A percentile compares a stretch with the other conserved stretches of the same genome.
Conservation (phyloP, 2,888 invertebrate species). For the Noctua pronuba region DNA sequence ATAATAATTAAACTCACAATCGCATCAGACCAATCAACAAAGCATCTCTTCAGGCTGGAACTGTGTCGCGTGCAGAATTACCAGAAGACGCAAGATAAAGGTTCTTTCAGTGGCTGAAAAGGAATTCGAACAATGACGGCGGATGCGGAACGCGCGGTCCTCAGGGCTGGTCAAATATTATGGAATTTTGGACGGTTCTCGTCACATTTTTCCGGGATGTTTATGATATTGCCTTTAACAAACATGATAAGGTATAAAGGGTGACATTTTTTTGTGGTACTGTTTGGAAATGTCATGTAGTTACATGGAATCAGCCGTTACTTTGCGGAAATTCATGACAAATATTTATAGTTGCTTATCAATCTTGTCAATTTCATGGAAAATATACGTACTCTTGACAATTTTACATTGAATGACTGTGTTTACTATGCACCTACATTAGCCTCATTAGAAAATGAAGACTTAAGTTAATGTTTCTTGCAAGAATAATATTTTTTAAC, state of each 20-base stretch:
- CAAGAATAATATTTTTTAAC: too few relatives aligned
- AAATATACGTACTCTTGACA: not conserved
- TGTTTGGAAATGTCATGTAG: not conserved
- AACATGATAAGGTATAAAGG: not conserved
- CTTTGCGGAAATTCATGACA: not conserved
- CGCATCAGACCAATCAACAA: slow-evolving; percentile 50
- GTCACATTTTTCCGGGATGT: slow-evolving; percentile 15
- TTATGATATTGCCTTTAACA: not conserved
- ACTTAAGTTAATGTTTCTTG: not conserved
- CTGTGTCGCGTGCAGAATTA: slow-evolving; percentile 69
- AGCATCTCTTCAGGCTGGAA: slow-evolving; percentile 54
- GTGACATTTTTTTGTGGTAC: not conserved
- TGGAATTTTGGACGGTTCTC: slow-evolving; percentile 20
- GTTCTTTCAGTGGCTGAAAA: slow-evolving; percentile 73
- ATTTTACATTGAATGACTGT: not conserved
- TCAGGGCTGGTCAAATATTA: slow-evolving; percentile 55
- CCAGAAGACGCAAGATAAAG: slow-evolving; percentile 71
- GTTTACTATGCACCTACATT: not conserved
- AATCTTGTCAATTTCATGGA: not conserved
- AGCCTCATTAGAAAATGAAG: not conserved
- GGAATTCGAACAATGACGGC: slow-evolving; percentile 73
- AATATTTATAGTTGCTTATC: not conserved
- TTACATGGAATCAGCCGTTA: not conserved
- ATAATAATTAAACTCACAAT: slow-evolving; percentile 58
- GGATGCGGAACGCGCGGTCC: slow-evolving; percentile 56